Conservation (phyloP, 2,888 invertebrate genomes). For the Drosophila nr. fundita region DNA sequence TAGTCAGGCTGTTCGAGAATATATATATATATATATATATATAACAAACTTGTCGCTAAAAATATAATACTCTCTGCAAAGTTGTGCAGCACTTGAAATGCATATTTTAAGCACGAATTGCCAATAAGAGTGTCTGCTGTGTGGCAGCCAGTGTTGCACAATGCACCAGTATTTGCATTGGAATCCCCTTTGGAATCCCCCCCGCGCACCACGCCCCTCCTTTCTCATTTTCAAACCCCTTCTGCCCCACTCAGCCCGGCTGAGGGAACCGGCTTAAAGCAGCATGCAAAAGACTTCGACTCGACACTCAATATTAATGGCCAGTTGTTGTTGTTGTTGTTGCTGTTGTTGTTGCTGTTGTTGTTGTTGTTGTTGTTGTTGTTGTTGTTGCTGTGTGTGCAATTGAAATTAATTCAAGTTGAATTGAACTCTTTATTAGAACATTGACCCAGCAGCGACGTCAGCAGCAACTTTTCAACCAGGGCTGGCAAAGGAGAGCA, state of each 20-base stretch:
- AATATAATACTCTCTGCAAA: background rate
- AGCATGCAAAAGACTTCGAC: conserved; percentile 48
- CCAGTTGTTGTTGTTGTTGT: conserved; percentile 1
- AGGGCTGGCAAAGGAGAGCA: background rate
- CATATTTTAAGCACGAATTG: conserved; percentile 48
- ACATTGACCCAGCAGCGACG: conserved; percentile 67
- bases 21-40: background rate
- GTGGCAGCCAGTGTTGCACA: conserved; percentile 9
- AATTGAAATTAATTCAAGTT: conserved; percentile 80
- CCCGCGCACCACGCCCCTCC: background rate
- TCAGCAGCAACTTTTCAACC: background rate
- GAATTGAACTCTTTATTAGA: conserved; percentile 78
- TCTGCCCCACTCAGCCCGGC: background rate
- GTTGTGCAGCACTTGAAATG: conserved; percentile 33
- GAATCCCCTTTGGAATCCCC: background rate
- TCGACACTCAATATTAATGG: conserved; percentile 46
- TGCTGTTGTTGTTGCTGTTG: no score
- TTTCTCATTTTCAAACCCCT: background rate
- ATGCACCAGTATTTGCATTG: conserved; percentile 4
- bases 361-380: conserved; percentile 17
- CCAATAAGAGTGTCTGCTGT: conserved; percentile 28
- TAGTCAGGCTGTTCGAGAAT: background rate
- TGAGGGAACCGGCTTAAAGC: conserved; percentile 60
- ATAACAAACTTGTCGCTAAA: background rate
- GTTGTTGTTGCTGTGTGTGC: conserved; percentile 44